Evolutionary conservation across 2,113 vertebrate species (phyloP).

Genomic region (Rhinopithecus roxellana): DNA sequence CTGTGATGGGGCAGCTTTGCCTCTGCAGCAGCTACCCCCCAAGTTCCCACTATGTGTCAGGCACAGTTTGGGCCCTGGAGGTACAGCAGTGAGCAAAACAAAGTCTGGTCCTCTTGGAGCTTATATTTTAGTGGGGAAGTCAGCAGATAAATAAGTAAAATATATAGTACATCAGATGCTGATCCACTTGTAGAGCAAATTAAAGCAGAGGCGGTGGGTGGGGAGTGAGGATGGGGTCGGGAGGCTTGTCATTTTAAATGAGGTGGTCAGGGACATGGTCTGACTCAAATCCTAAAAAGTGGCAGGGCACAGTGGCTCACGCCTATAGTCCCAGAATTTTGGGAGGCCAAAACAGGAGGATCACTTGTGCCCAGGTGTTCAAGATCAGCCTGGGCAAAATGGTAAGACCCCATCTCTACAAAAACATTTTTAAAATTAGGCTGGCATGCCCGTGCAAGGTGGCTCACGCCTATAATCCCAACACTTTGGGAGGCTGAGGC

Average conservation of each 20-base stretch:
- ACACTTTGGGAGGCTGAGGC: too few species aligned
- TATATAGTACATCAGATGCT: accelerated
- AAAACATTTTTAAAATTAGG: too few species aligned
- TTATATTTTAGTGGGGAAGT: neutral
- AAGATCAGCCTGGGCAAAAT: too few species aligned
- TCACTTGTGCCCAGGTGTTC: too few species aligned
- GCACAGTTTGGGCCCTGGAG: neutral
- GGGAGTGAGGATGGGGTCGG: neutral
- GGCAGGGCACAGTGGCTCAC: too few species aligned
- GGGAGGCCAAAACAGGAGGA: too few species aligned
- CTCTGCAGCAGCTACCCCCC: neutral
- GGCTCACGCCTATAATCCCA: too few species aligned
- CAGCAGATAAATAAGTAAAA: neutral
- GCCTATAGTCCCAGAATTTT: too few species aligned
- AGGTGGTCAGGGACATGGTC: neutral
- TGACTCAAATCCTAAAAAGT: neutral
- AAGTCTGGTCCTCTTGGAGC: neutral
- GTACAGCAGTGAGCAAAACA: neutral
- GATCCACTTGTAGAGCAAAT: neutral
- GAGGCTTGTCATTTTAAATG: neutral
- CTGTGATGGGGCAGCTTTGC: neutral
- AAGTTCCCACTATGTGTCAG: neutral
- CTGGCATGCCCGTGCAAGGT: too few species aligned
- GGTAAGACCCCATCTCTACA: too few species aligned
- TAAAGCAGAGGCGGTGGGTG: accelerated